Percentiles rank a stretch among this genome's conserved stretches.
Conservation (phyloP, 2,113 vertebrate species). For the Centropus unirufus region DNA sequence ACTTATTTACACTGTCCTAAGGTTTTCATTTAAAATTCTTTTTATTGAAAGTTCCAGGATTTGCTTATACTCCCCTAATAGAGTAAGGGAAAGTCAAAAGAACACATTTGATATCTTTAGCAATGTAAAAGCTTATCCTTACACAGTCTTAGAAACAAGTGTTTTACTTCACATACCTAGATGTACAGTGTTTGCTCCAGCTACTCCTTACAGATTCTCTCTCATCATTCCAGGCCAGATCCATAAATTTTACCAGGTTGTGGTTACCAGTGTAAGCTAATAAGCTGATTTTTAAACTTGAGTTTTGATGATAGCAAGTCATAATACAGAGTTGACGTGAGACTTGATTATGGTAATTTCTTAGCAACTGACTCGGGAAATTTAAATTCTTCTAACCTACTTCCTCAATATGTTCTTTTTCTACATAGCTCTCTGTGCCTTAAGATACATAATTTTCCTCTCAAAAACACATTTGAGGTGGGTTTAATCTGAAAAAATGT, state of each 20-base stretch:
- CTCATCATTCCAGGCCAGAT: not conserved
- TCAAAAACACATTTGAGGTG: not conserved
- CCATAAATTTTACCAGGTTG: not conserved
- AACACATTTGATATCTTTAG: not conserved
- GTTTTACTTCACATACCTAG: not conserved
- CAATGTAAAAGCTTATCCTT: not conserved
- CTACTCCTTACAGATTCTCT: not conserved
- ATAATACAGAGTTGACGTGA: not conserved
- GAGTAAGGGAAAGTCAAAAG: not conserved
- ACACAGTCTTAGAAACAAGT: not conserved
- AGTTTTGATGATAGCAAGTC: not conserved
- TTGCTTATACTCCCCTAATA: not conserved
- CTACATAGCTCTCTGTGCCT: not conserved
- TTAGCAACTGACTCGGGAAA: not conserved
- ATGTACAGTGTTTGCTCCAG: not conserved
- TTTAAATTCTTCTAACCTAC: not conserved
- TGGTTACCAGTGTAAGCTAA: not conserved
- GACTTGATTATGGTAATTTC: not conserved
- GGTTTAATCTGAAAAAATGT: not conserved
- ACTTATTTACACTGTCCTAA: not conserved
- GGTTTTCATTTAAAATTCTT: not conserved
- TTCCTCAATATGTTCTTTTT: not conserved
- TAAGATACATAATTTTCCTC: not conserved
- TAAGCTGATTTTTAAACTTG: not conserved
- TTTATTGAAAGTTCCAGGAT: not conserved